Base-by-base conservation (phyloP, 2,797 vertebrate genomes). In the Neomorphus geoffroyi region DNA sequence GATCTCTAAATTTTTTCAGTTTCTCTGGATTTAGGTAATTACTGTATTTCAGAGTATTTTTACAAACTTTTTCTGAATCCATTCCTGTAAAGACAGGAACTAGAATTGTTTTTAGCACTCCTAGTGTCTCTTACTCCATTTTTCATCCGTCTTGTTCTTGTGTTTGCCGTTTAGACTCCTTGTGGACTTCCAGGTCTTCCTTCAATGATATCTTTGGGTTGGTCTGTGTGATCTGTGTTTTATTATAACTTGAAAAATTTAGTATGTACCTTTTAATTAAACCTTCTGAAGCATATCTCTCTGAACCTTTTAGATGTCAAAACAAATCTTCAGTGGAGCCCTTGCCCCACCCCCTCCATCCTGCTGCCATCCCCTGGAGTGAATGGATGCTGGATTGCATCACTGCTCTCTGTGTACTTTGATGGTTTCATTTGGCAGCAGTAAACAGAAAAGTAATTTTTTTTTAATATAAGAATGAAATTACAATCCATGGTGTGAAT, bases 321-420 rank as follows among this genome's bases (percentile, higher is more conserved):
- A 53, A 26, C 30, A 48, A 37, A 57, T 50, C 32, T 70, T 57
- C 23, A 28, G 23, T 50, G 32, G 13, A 43, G 45, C 45, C 45
- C n/a, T 56, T 58, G 17, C 12, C 13, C 16, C 30, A 10, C 50
- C 50, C 9, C 2, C 27, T 1, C 8, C 2, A 3, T 2, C 5
- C 6, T 9, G 8, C 15, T 18, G 7, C 19, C 16, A n/a, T 41
- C 15, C 7, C 6, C 1, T 12, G 13, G 28, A 54, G 17, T 65
- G 13, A 79, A 62, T 37, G 8, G 48, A 23, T 67, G 11, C 51
- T 61, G 79, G 26, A 32, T 67, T 67, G 41, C 16, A 32, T 32
- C 18, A 15, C 33, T 2, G 60, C 18, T 33, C 16, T 37, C 23
- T 74, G 23, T 51, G 9, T 69, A 11, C 15, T 1, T 21, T 58